Conservation (phyloP, 1,140 invertebrate genomes). For the Drosophila malerkotliana region DNA sequence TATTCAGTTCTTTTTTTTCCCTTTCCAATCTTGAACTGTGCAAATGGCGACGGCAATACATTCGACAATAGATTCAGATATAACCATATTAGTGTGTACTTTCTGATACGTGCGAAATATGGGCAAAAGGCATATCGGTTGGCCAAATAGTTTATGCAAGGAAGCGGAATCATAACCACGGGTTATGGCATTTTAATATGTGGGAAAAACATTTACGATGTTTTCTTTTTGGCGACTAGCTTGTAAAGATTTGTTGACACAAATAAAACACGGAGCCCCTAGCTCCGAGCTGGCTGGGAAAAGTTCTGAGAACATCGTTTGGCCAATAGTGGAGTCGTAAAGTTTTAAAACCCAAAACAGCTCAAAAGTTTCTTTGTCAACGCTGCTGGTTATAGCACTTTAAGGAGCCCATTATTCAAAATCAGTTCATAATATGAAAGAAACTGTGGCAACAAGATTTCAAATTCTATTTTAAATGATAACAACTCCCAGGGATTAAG, state of each 20-base stretch:
- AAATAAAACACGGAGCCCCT: constrained; percentile 40
- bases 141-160: constrained; percentile 39
- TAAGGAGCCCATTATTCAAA: constrained; percentile 43
- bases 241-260: constrained; percentile 42
- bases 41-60: constrained; percentile 57
- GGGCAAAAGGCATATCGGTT: constrained; percentile 11
- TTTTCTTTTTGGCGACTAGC: constrained; percentile 23
- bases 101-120: constrained; percentile 36
- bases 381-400: constrained; percentile 40
- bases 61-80: constrained; percentile 24
- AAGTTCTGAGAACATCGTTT: constrained; percentile 40
- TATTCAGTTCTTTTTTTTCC: neutral
- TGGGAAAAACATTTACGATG: constrained; percentile 58
- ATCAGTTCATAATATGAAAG: constrained; percentile 26
- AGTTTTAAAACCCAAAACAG: constrained; percentile 51
- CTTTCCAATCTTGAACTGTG: neutral
- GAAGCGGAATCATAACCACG: constrained; percentile 35
- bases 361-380: constrained; percentile 54
- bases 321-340: constrained; percentile 64
- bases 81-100: neutral
- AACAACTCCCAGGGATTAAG: constrained; percentile 19
- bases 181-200: constrained; percentile 52
- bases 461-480: constrained; percentile 13
- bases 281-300: constrained; percentile 13
- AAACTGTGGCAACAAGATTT: constrained; percentile 17